Base-by-base conservation (phyloP, 2,113 vertebrate genomes). In the Anoplopoma fimbria region DNA sequence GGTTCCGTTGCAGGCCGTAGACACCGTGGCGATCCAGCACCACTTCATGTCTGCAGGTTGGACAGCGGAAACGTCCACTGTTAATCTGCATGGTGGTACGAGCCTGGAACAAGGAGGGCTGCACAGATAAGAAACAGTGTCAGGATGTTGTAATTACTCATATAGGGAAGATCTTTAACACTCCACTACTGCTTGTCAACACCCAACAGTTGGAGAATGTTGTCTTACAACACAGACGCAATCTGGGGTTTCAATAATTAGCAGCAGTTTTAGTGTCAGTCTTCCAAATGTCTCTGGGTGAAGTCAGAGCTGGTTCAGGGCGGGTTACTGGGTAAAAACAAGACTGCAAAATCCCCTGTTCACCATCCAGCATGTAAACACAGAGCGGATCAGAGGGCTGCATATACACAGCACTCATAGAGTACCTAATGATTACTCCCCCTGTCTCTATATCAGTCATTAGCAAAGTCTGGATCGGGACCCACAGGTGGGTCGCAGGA, bases 11-110 rank as follows among this genome's bases (percentile, higher is more conserved):
- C 27, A 96, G 93, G 53, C 96, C 94, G 65, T 94, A 96, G 83
- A 96, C 94, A 0, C 96, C 95, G n/a, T 96, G 95, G 8, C 95
- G 92, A 61, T 96, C 96, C 90, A 96, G 90, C 72, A 96, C 91
- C 61, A 96, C 95, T 6, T 96, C 95, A 0, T 94, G 94, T 31
- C 86, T 87, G 86, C 96, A 96, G 71, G 92, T 60, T 80, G 95
- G 78, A 76, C 96, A 72, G 79, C 84, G 83, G 77, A 93, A 93
- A 27, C 87, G 90, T 0, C 92, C 91, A 31, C 93, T 93, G 85
- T 65, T 90, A 74, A 92, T 91, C 67, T 79, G 1, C 87, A 93
- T 90, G 34, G 91, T 94, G 81, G 93, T 95, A 3, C 95, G 91
- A 60, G 95, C 92, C 92, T 96, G 94, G 71, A 95, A 95, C 80